Base-by-base conservation (phyloP, 2,113 vertebrate species). In the Typhlomys cinereus region DNA sequence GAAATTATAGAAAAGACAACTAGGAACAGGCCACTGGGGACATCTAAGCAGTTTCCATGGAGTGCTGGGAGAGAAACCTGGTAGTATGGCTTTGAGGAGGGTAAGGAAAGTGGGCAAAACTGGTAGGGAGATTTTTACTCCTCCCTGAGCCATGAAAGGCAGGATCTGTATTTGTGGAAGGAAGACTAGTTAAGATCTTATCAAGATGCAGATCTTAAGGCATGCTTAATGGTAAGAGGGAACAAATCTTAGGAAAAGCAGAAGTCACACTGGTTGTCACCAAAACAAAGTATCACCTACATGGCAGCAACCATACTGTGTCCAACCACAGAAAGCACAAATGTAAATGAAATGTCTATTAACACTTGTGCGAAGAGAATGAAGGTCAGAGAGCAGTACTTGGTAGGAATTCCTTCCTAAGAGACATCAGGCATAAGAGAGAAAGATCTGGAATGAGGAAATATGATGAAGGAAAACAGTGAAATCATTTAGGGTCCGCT, bases 1-100 rank as follows among this genome's bases (percentile, higher is more conserved):
- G 66, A 83, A 85, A 92, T 94, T 85, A 46, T n/a, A 91, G 75
- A 93, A 36, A 70, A 85, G 27, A 84, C 29, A 23, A 57, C 64
- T 57, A 85, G 64, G 50, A 89, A 34, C 39, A 81, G 88, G 71
- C 61, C 75, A 57, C 11, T 91, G 41, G 84, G 48, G 73, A 79
- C 31, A 29, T 70, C 52, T 34, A 41, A 88, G 78, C 11, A n/a
- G 69, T 90, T 94, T 95, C 78, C 57, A 61, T 44, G 74, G 70
- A 48, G 25, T 52, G 46, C 27, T 44, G 10, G 52, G 67, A 95
- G 25, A 93, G 44, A 91, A 95, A 36, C 34, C 92, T 85, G 88
- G 90, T 50, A 66, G 29, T 9, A 44, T 18, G 36, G 67, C 14
- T 31, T 83, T 73, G 57, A 64, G 61, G 44, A 92, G 15, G 70